These are phyloP conservation scores for Polia nebulosa DNA, from an alignment of 2,888 invertebrate genomes.

Conservation along the genomic window DNA sequence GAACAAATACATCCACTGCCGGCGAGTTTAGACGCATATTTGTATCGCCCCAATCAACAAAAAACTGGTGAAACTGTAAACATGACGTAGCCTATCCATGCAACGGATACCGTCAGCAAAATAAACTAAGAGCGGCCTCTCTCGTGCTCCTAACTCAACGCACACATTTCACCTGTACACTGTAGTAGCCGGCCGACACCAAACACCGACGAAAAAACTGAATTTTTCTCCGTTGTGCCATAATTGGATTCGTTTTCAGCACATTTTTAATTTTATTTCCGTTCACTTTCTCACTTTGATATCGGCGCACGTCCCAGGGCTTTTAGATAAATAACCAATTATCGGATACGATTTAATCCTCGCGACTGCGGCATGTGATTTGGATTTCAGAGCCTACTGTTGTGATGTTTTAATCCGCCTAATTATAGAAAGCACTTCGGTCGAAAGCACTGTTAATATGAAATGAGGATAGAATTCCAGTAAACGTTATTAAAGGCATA, in stretches of 20 bases:
- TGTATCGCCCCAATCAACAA: conserved; percentile 55
- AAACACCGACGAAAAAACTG: conserved; percentile 68
- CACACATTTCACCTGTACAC: conserved; percentile 61
- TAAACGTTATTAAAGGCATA: conserved; percentile 46
- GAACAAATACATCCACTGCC: conserved; percentile 25
- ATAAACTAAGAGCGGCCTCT: conserved; percentile 49
- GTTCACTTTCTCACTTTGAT: conserved; percentile 84
- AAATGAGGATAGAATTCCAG: conserved; percentile 41
- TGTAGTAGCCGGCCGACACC: conserved; percentile 65
- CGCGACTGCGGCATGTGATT: conserved; percentile 73
- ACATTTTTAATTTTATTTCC: conserved; percentile 88
- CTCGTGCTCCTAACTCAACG: conserved; percentile 62
- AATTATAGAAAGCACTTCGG: conserved; percentile 60
- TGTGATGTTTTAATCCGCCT: conserved; percentile 62
- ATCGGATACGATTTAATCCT: conserved; percentile 83
- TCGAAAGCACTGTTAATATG: conserved; percentile 35
- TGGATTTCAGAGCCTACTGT: conserved; percentile 69
- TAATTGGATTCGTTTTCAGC: conserved; percentile 88
- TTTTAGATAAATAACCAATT: conserved; percentile 89
- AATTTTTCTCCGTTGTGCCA: conserved; percentile 80
- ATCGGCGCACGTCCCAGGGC: conserved; percentile 77
- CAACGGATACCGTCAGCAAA: conserved; percentile 35
- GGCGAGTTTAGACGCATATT: conserved; percentile 29
- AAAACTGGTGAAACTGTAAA: conserved; percentile 45
- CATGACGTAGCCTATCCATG: conserved; percentile 30